These are phyloP conservation scores for Nesogale talazaci DNA, from an alignment of 2,113 vertebrate species.

Conservation along the genomic window DNA sequence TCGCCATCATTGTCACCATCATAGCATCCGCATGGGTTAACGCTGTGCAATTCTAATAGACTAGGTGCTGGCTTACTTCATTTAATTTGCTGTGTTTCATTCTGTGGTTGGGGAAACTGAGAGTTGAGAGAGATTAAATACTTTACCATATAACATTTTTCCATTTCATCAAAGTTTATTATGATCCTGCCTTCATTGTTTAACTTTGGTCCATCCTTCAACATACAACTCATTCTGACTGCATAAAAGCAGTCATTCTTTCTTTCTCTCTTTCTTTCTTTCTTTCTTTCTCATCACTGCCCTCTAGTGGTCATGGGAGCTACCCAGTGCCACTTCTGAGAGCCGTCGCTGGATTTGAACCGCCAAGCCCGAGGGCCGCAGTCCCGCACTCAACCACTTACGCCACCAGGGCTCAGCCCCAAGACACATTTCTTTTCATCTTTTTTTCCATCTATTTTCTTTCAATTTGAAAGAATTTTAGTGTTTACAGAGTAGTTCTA, in stretches of 20 bases:
- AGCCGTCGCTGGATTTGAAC: no score
- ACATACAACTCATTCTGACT: background rate
- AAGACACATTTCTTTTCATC: background rate
- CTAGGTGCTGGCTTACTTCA: background rate
- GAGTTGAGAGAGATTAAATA: background rate
- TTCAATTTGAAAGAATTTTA: constrained; percentile 10
- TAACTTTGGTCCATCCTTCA: background rate
- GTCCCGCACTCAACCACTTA: no score
- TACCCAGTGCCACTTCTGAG: no score
- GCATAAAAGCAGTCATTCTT: no score
- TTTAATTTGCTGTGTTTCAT: background rate
- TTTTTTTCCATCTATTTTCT: background rate
- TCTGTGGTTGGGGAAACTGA: background rate
- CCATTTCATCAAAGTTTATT: background rate
- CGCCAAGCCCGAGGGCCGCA: no score
- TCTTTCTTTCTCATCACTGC: no score
- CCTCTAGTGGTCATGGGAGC: no score
- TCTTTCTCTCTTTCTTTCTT: no score
- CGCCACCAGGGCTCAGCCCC: no score
- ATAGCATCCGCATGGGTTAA: background rate
- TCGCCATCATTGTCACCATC: no score
- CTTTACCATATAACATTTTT: background rate
- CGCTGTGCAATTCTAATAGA: no score
- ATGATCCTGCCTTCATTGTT: background rate
- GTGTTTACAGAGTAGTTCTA: background rate